Percentiles rank a stretch among this genome's conserved stretches.
Evolutionary conservation across 2,797 vertebrate species (phyloP).

Genomic region (Coreius guichenoti): DNA sequence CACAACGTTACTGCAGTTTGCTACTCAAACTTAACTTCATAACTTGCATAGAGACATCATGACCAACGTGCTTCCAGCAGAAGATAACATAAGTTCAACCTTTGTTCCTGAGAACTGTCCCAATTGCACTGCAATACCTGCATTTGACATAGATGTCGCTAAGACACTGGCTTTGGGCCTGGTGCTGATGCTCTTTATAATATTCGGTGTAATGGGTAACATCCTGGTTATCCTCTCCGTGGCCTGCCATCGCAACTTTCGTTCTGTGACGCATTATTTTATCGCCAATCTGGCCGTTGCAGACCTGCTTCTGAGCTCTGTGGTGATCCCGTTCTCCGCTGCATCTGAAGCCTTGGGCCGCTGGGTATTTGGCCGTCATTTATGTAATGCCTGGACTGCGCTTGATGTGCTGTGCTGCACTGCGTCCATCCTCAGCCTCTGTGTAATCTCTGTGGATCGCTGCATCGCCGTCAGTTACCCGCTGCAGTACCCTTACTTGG

Average conservation of each 20-base stretch:
- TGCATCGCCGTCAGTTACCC: conserved; percentile 81
- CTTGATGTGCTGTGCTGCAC: conserved; percentile 84
- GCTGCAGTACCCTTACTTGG: conserved; percentile 74
- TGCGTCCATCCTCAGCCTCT: conserved; percentile 82
- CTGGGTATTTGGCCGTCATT: conserved; percentile 80
- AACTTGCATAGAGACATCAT: conserved; percentile 12
- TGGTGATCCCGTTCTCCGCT: conserved; percentile 80
- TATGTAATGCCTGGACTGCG: conserved; percentile 80
- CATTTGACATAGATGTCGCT: conserved; percentile 64
- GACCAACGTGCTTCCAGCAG: conserved; percentile 64
- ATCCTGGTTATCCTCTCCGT: conserved; percentile 82
- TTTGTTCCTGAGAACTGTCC: conserved; percentile 63
- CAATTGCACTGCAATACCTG: conserved; percentile 72
- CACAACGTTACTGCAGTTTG: neutral
- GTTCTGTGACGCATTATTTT: conserved; percentile 81
- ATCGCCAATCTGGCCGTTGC: conserved; percentile 81
- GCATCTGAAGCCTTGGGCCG: conserved; percentile 74
- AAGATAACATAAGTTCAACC: conserved; percentile 66
- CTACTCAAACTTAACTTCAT: neutral
- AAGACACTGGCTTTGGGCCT: conserved; percentile 73
- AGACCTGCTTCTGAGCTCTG: conserved; percentile 79
- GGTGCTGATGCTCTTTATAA: conserved; percentile 74
- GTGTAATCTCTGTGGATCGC: conserved; percentile 82
- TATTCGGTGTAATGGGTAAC: conserved; percentile 82
- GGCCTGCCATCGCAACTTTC: conserved; percentile 77